Conservation (phyloP, 1,140 invertebrate species). For the Drosophila malerkotliana region DNA sequence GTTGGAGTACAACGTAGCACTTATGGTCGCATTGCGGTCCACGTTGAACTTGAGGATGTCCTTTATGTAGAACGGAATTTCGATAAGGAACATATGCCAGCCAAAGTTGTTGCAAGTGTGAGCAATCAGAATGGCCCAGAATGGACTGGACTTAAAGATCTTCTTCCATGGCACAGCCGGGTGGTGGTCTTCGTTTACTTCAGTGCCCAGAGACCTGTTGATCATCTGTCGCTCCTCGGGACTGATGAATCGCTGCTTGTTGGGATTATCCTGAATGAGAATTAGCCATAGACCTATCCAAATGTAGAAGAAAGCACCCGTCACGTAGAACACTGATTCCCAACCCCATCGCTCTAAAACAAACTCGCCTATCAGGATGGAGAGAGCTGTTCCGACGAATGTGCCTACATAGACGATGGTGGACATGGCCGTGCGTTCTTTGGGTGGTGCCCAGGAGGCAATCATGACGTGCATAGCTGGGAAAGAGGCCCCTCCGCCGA, state of each 20-base stretch:
- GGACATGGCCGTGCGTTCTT: constrained; percentile 88
- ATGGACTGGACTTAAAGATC: constrained; percentile 89
- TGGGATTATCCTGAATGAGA: constrained; percentile 89
- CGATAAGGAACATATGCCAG: constrained; percentile 97
- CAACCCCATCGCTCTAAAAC: constrained; percentile 88
- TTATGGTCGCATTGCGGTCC: constrained; percentile 89
- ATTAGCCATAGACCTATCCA: constrained; percentile 89
- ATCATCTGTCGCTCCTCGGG: constrained; percentile 88
- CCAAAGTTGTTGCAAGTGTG: constrained; percentile 95
- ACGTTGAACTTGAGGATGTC: constrained; percentile 95
- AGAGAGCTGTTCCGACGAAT: constrained; percentile 91
- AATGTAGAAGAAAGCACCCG: constrained; percentile 88
- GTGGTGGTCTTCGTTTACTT: constrained; percentile 78
- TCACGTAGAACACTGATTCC: constrained; percentile 91
- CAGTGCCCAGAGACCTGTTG: constrained; percentile 85
- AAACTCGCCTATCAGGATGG: constrained; percentile 89
- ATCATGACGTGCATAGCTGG: constrained; percentile 91
- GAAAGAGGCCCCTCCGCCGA: constrained; percentile 92
- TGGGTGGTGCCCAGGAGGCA: constrained; percentile 85
- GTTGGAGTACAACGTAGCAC: constrained; percentile 89
- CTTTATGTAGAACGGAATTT: constrained; percentile 96
- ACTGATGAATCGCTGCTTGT: constrained; percentile 90
- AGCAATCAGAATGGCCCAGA: constrained; percentile 89
- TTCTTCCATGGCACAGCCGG: constrained; percentile 88
- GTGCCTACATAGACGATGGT: constrained; percentile 89